Evolutionary conservation across 2,797 vertebrate species (phyloP).

Genomic region (Falco rusticolus): DNA sequence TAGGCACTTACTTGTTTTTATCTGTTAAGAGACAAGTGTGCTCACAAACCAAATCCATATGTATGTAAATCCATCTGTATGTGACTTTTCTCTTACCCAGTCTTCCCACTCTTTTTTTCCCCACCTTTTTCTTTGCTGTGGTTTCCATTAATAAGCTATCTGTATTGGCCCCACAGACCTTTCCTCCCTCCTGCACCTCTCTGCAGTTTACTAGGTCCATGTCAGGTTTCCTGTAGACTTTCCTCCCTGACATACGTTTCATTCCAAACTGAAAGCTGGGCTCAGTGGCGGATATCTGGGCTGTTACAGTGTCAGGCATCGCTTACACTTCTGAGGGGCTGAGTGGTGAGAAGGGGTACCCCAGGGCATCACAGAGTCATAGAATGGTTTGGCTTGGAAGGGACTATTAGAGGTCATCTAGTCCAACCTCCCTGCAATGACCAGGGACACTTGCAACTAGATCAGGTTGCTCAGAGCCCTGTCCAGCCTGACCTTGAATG

Average conservation of each 20-base stretch:
- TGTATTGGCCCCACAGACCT: accelerated
- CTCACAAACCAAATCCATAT: neutral
- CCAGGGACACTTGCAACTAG: neutral
- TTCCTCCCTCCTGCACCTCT: neutral
- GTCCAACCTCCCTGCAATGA: neutral
- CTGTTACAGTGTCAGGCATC: neutral
- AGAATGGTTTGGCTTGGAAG: neutral
- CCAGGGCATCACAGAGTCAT: neutral
- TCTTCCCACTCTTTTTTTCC: neutral
- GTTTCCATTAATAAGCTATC: neutral
- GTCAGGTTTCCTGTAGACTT: neutral
- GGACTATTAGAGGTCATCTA: neutral
- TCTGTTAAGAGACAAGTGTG: neutral
- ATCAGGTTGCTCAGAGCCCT: neutral
- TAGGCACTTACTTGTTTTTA: neutral
- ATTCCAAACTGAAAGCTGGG: neutral
- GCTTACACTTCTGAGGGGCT: neutral
- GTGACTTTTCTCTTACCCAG: neutral
- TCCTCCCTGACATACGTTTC: neutral
- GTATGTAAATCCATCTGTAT: neutral
- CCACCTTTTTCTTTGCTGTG: neutral
- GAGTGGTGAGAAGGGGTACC: accelerated
- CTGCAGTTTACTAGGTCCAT: neutral
- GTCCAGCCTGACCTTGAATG: neutral
- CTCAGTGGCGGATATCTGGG: accelerated